Percentiles rank a stretch among this genome's conserved stretches.
These are phyloP conservation scores for Gambusia holbrooki DNA, from an alignment of 2,113 vertebrate species.

Conservation along the genomic window DNA sequence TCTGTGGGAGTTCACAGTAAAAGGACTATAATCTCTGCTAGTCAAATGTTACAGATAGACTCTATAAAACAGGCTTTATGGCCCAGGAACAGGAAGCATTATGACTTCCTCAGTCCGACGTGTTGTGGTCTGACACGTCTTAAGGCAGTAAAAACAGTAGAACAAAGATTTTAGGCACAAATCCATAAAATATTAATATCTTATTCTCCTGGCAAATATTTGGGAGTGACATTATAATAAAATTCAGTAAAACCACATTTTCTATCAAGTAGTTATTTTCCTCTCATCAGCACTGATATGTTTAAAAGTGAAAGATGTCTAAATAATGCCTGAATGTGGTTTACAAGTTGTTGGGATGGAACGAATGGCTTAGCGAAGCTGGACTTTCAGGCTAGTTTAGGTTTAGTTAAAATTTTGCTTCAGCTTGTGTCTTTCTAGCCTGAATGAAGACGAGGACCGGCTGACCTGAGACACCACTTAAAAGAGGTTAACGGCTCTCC, in stretches of 20 bases:
- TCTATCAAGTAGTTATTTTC: not conserved
- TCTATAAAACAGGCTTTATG: slow-evolving; percentile 82
- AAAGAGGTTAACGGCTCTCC: no score
- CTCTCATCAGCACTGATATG: not conserved
- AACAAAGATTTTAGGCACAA: slow-evolving; percentile 46
- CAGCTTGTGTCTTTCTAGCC: no score
- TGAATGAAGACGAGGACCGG: no score
- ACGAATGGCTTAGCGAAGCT: no score
- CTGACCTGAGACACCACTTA: no score
- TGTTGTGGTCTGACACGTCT: slow-evolving; percentile 51
- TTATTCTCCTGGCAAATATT: not conserved
- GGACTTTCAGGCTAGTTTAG: no score
- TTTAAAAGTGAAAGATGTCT: not conserved
- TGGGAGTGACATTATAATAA: no score
- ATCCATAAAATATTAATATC: slow-evolving; percentile 26
- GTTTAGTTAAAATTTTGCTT: no score
- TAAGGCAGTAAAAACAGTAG: slow-evolving; percentile 51
- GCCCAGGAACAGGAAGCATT: slow-evolving; percentile 48
- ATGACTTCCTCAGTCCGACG: slow-evolving; percentile 47
- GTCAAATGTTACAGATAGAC: slow-evolving; percentile 77
- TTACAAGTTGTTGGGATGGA: no score
- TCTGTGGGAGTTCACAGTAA: slow-evolving; percentile 75
- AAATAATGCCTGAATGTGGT: not conserved
- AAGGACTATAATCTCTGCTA: slow-evolving; percentile 75
- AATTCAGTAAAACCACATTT: not conserved